Conservation (phyloP, 2,888 invertebrate genomes). For the Cyclophora punctaria region DNA sequence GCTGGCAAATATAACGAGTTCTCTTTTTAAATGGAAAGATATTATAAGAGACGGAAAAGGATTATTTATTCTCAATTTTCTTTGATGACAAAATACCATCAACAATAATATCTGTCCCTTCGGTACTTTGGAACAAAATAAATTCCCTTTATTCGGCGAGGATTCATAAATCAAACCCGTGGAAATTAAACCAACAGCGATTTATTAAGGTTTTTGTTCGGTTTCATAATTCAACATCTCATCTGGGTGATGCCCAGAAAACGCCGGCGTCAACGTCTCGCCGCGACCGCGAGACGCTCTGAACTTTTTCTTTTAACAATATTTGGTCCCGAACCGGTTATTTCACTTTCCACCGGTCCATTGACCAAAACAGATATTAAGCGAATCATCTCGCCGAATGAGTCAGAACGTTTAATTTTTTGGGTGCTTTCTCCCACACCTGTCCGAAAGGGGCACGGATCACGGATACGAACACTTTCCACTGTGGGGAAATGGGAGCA, state of each 20-base stretch:
- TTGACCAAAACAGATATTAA: conserved; percentile 32
- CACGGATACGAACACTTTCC: conserved; percentile 71
- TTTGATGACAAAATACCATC: background rate
- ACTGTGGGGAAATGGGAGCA: conserved; percentile 66
- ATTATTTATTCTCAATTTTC: no score
- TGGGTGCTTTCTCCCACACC: conserved; percentile 72
- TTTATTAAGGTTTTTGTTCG: conserved; percentile 16
- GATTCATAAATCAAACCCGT: conserved; percentile 11
- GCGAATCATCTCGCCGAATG: conserved; percentile 55
- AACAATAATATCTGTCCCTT: conserved; percentile 2
- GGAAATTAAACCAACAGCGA: conserved; percentile 8
- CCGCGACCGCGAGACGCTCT: conserved; percentile 11
- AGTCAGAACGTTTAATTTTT: conserved; percentile 62
- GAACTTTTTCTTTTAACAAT: conserved; percentile 42
- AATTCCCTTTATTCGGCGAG: background rate
- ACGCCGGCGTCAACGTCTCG: conserved; percentile 3
- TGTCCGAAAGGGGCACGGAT: conserved; percentile 66
- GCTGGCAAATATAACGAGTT: conserved; percentile 11
- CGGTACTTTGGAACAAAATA: conserved; percentile 3
- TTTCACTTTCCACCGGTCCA: conserved; percentile 57
- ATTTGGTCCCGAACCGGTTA: conserved; percentile 56
- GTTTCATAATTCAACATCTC: conserved; percentile 13
- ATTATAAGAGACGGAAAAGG: background rate
- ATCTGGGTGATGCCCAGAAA: conserved; percentile 1
- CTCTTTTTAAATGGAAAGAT: conserved; percentile 6